Evolutionary conservation across 1,140 invertebrate species (phyloP).

Genomic region (Pseudomyrmex flavicornis): DNA sequence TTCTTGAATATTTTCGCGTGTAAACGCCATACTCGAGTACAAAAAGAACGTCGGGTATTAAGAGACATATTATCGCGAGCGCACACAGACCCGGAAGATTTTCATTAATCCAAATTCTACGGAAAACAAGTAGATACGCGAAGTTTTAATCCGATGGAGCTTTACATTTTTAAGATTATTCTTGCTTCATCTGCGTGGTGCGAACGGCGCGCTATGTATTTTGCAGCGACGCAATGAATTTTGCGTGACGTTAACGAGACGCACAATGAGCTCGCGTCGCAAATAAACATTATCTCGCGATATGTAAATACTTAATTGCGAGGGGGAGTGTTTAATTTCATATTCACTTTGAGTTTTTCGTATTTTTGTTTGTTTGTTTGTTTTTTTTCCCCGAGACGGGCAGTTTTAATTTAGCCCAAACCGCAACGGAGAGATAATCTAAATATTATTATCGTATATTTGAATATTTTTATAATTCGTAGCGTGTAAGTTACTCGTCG

Average conservation of each 20-base stretch:
- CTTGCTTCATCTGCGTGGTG: neutral
- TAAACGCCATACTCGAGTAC: neutral
- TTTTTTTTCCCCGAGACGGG: neutral
- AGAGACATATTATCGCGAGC: neutral
- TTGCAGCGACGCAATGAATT: too few species aligned
- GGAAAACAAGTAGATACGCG: neutral
- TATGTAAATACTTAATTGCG: neutral
- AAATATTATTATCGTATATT: conserved; percentile 40
- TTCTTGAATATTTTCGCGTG: conserved; percentile 12
- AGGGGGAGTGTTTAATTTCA: conserved; percentile 16
- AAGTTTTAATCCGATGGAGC: neutral
- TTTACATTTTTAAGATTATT: conserved; percentile 11
- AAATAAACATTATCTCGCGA: conserved; percentile 10
- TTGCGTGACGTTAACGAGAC: too few species aligned
- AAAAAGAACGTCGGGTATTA: conserved; percentile 25
- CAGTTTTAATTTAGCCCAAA: conserved; percentile 12
- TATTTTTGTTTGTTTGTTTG: neutral
- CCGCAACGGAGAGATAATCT: conserved; percentile 36
- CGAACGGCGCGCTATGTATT: too few species aligned
- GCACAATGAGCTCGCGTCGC: too few species aligned
- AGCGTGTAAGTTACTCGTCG: conserved; percentile 17
- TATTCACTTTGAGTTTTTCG: conserved; percentile 20
- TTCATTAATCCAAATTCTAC: conserved; percentile 28
- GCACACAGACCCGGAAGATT: neutral
- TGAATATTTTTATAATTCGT: conserved; percentile 54